Base-by-base conservation (phyloP, 2,888 invertebrate genomes). In the Lycaena phlaeas region DNA sequence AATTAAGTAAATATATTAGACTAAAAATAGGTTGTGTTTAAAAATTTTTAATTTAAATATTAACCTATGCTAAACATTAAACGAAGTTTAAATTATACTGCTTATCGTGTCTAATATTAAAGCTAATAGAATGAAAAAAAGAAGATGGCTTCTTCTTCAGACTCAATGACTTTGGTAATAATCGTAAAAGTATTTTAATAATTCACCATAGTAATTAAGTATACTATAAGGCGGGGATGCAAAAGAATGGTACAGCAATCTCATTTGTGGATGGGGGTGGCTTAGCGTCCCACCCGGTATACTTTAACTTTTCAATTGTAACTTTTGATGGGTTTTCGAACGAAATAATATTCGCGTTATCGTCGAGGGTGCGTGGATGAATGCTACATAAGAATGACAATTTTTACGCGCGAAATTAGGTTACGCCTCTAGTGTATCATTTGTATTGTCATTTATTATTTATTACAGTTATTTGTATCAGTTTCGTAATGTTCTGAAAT, bases 261-360 rank as follows among this genome's bases (percentile, higher is more conserved):
- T 77, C 76, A 78, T 79, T 79, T 79, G 76, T 70, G 72, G 69
- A 71, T 72, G 72, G 52, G 64, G 77, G 77, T 68, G 74, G 66
- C 68, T 67, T 64, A 68, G 52, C 65, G 68, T 72, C 73, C 78
- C 79, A 59, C 66, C 60, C 70, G 79, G 82, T 68, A 79, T 81
- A 79, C 84, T 82, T 82, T 84, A 84, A 82, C 82, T 84, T 82
- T 84, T 84, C 84, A 84, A 84, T 84, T 84, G 82, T 77, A 82
- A 84, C 82, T 84, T 84, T 77, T 82, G 84, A 82, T 84, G 82
- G 82, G 77, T 82, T 82, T 82, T 76, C 79, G 75, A 82, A 82
- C 74, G 78, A 74, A 82, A 82, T 82, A 82, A 84, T 82, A 84
- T 82, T 82, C 77, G 77, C 61, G 65, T 73, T 56, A 77, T 78